Percentiles rank a stretch among this genome's conserved stretches.
Conservation (phyloP, 1,140 invertebrate genomes). For the Solenopsis fugax region DNA sequence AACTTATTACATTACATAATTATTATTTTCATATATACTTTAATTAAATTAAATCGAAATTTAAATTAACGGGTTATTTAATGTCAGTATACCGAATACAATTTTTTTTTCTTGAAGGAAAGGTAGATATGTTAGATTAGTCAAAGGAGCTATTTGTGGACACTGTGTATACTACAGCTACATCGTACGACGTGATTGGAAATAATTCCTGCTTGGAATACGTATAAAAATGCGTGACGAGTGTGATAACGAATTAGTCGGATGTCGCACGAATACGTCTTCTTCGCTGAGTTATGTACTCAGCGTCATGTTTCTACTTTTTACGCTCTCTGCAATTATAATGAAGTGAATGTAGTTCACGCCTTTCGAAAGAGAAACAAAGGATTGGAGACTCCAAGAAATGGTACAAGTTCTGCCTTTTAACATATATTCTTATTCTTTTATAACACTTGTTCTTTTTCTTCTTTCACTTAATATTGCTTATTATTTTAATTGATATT, state of each 20-base stretch:
- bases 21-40: neutral
- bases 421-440: neutral
- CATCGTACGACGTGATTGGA: slow-evolving; percentile 43
- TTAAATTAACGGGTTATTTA: slow-evolving; percentile 2
- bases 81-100: neutral
- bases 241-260: slow-evolving; percentile 44
- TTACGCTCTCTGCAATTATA: slow-evolving; percentile 53
- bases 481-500: neutral
- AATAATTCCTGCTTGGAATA: slow-evolving; percentile 50
- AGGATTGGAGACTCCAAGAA: slow-evolving; percentile 18
- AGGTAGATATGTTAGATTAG: slow-evolving; percentile 1
- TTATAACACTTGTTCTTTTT: too few species aligned
- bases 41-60: neutral
- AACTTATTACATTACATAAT: neutral
- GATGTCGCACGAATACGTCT: slow-evolving; percentile 39
- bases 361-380: slow-evolving; percentile 40
- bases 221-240: slow-evolving; percentile 56
- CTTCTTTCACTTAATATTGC: too few species aligned
- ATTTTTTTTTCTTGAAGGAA: neutral
- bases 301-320: slow-evolving; percentile 52
- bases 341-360: slow-evolving; percentile 56
- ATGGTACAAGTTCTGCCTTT: neutral
- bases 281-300: slow-evolving; percentile 30
- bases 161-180: slow-evolving; percentile 33
- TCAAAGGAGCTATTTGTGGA: slow-evolving; percentile 29